phyloP scores from a whole-genome alignment of 2,797 vertebrate species.

The Acanthurus tractus region DNA sequence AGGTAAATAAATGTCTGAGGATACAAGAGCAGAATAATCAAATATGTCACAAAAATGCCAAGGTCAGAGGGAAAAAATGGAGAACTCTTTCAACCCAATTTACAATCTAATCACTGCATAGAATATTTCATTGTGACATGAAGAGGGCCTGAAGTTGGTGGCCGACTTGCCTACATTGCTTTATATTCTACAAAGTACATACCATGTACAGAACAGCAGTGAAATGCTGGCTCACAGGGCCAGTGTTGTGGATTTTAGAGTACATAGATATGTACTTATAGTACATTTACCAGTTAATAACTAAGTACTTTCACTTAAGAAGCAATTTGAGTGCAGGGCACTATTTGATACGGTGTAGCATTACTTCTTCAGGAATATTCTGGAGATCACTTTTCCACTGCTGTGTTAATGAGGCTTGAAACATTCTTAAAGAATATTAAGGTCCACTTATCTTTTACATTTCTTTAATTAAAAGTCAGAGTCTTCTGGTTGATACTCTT shows the following conservation, averaged over 20 bases:
- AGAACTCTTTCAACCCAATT: no score
- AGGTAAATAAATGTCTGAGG: no score
- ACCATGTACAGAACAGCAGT: no score
- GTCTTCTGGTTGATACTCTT: conserved; percentile 40
- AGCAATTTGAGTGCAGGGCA: background rate
- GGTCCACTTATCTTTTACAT: background rate
- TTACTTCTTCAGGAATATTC: background rate
- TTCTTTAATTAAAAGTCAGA: background rate
- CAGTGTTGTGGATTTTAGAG: background rate
- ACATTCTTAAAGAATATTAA: background rate
- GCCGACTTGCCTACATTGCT: no score
- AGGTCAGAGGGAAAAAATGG: no score
- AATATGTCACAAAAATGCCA: no score
- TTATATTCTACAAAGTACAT: no score
- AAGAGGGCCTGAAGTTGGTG: no score
- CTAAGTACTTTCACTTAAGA: background rate
- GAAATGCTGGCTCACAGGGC: background rate
- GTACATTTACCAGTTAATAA: background rate
- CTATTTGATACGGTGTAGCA: background rate
- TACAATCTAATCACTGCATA: no score
- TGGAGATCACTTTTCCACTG: background rate
- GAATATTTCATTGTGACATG: no score
- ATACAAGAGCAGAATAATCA: no score
- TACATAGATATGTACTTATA: no score
- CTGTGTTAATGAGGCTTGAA: background rate